Percentiles rank a stretch among this genome's conserved stretches.
These are phyloP conservation scores for Drosophila truncata DNA, from an alignment of 1,140 invertebrate species.

Conservation along the genomic window DNA sequence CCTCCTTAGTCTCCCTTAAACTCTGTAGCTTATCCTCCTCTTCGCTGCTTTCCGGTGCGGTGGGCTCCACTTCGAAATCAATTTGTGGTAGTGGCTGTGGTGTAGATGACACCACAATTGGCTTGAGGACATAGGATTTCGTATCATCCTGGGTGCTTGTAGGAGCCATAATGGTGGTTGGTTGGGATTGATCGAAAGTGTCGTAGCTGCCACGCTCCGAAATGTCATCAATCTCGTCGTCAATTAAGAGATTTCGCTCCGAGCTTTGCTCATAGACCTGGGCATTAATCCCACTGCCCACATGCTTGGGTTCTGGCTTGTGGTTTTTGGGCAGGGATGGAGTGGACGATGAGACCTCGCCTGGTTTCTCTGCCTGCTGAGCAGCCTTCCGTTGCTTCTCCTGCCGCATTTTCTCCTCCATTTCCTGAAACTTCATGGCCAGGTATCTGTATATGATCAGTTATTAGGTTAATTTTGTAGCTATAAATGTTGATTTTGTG, in stretches of 20 bases:
- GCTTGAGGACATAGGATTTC: slow-evolving; percentile 57
- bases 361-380: slow-evolving; percentile 66
- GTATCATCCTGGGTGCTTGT: slow-evolving; percentile 42
- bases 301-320: slow-evolving; percentile 61
- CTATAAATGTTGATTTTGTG: background rate
- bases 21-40: slow-evolving; percentile 63
- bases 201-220: slow-evolving; percentile 72
- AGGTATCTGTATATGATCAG: slow-evolving; percentile 88
- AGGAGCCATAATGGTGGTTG: slow-evolving; percentile 60
- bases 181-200: slow-evolving; percentile 58
- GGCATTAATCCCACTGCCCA: slow-evolving; percentile 70
- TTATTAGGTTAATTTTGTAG: background rate
- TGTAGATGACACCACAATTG: slow-evolving; percentile 72
- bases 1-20: slow-evolving; percentile 62
- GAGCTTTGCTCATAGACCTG: slow-evolving; percentile 83
- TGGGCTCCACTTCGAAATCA: slow-evolving; percentile 44
- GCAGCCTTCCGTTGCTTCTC: slow-evolving; percentile 84
- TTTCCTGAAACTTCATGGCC: slow-evolving; percentile 92
- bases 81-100: slow-evolving; percentile 57
- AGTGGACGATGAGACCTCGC: slow-evolving; percentile 33
- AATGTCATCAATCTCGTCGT: slow-evolving; percentile 81
- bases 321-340: slow-evolving; percentile 58
- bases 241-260: slow-evolving; percentile 77
- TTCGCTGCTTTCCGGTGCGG: slow-evolving; percentile 31
- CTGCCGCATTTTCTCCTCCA: slow-evolving; percentile 90